These are phyloP conservation scores for Pygocentrus nattereri DNA, from an alignment of 2,797 vertebrate genomes.

Conservation along the genomic window DNA sequence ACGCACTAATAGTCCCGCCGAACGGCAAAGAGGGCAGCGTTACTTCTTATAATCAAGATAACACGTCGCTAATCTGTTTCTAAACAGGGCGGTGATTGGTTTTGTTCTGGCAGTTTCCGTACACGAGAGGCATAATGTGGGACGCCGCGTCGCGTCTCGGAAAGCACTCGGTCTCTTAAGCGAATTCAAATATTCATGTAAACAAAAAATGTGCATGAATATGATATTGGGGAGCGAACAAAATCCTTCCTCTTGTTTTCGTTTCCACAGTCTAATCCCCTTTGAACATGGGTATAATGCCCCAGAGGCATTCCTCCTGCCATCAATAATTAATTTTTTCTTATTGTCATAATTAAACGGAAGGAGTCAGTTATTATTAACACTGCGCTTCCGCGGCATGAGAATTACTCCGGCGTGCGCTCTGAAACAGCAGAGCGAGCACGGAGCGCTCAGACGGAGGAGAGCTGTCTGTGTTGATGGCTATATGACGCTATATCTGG, in stretches of 20 bases:
- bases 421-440: background rate
- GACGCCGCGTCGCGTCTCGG: background rate
- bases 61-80: slow-evolving; percentile 41
- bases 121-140: slow-evolving; percentile 17
- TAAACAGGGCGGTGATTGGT: slow-evolving; percentile 40
- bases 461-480: background rate
- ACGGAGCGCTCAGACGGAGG: background rate
- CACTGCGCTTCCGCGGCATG: slow-evolving; percentile 32
- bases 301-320: slow-evolving; percentile 43
- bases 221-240: slow-evolving; percentile 48
- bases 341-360: slow-evolving; percentile 38
- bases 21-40: background rate
- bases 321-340: slow-evolving; percentile 55
- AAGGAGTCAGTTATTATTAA: slow-evolving; percentile 23
- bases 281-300: slow-evolving; percentile 52
- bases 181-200: slow-evolving; percentile 55
- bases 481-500: slow-evolving; percentile 14
- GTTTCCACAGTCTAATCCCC: slow-evolving; percentile 44
- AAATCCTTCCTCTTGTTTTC: slow-evolving; percentile 54
- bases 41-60: slow-evolving; percentile 44
- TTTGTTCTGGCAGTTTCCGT: slow-evolving; percentile 11
- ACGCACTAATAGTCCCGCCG: background rate
- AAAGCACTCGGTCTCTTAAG: slow-evolving; percentile 9
- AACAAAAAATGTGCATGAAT: slow-evolving; percentile 54
- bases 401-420: slow-evolving; percentile 30